phyloP scores from a whole-genome alignment of 1,140 invertebrate species.

The Heliconius hewitsoni region DNA sequence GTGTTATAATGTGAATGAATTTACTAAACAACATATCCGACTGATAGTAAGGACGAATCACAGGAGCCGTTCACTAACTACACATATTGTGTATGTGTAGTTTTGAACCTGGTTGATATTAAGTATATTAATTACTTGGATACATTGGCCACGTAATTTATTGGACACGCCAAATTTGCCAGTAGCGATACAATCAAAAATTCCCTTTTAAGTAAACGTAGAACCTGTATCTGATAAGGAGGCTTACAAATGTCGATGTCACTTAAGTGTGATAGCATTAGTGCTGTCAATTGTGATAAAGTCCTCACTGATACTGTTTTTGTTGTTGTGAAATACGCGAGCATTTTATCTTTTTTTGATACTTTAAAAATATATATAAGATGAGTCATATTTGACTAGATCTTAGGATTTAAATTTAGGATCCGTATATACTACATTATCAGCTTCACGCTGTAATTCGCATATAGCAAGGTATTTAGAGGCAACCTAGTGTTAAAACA shows the following conservation, averaged over 20 bases:
- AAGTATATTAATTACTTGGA: too few relatives aligned
- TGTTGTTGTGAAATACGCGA: constrained; percentile 36
- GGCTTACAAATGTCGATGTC: constrained; percentile 40
- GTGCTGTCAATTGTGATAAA: constrained; percentile 39
- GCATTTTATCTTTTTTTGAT: constrained; percentile 23
- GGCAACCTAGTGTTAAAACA: too few relatives aligned
- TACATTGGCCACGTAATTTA: not conserved
- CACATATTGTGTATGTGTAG: too few relatives aligned
- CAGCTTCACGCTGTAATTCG: too few relatives aligned
- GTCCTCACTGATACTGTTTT: constrained; percentile 31
- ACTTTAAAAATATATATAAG: constrained; percentile 15
- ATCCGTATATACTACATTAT: not conserved
- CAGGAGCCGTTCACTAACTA: not conserved
- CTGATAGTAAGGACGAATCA: not conserved
- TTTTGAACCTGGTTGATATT: too few relatives aligned
- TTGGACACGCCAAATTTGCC: not conserved
- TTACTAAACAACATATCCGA: not conserved
- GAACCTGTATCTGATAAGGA: constrained; percentile 39
- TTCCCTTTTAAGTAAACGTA: constrained; percentile 24
- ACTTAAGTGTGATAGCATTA: constrained; percentile 42
- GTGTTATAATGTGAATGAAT: not conserved
- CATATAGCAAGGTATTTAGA: too few relatives aligned
- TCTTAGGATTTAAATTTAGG: not conserved
- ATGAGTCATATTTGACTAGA: constrained; percentile 19
- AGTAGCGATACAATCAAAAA: constrained; percentile 31